phyloP scores from a whole-genome alignment of 1,140 invertebrate genomes.

The Drosophila parabipectinata region DNA sequence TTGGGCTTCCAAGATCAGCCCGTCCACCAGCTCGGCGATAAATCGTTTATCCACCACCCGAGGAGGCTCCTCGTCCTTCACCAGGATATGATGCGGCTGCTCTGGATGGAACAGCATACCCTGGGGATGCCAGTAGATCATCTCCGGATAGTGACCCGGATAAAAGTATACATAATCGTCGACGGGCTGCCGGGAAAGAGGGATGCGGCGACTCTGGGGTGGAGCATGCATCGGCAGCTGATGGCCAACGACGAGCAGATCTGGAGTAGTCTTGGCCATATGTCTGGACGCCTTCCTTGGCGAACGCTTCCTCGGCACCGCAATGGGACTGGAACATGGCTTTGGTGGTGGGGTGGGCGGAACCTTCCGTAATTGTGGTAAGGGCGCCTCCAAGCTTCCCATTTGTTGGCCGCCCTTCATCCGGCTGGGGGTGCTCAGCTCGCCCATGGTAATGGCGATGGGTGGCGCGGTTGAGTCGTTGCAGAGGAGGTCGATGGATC shows the following conservation, averaged over 20 bases:
- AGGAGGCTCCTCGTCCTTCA: background rate
- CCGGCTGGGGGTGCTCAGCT: background rate
- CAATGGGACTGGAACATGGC: background rate
- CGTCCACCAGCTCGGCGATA: constrained; percentile 24
- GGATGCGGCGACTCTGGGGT: background rate
- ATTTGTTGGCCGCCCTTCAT: background rate
- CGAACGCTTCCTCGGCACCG: background rate
- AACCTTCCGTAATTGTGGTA: background rate
- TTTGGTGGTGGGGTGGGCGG: background rate
- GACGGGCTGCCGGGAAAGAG: background rate
- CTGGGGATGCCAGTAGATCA: constrained; percentile 1
- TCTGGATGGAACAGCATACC: background rate
- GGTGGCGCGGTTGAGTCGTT: background rate
- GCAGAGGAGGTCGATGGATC: constrained; percentile 5
- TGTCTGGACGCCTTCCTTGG: background rate
- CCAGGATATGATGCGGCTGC: background rate
- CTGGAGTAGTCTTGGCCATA: background rate
- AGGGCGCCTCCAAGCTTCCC: background rate
- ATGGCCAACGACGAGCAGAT: constrained; percentile 30
- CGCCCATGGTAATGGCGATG: background rate
- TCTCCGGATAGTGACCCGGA: background rate
- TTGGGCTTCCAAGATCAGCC: background rate
- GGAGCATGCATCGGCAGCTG: constrained; percentile 22
- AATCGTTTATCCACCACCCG: constrained; percentile 11
- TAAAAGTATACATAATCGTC: background rate